phyloP scores from a whole-genome alignment of 1,140 invertebrate genomes.

The Andrena cerasifolii region DNA sequence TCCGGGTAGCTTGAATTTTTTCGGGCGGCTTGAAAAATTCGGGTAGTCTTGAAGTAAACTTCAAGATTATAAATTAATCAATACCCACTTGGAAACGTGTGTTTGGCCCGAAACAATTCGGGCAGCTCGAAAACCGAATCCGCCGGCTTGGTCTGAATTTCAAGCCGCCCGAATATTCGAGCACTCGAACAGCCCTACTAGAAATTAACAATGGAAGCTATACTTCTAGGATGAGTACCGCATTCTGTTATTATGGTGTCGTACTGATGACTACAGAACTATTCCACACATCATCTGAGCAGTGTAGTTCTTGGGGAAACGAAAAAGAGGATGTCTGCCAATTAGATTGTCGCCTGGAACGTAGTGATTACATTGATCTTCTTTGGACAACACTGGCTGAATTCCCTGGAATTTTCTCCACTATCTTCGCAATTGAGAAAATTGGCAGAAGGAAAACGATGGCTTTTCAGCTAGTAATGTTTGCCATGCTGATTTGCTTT shows the following conservation, averaged over 20 bases:
- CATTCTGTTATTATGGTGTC: conserved; percentile 98
- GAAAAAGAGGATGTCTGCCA: conserved; percentile 76
- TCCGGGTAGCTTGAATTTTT: too few species aligned
- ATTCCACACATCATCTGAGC: conserved; percentile 87
- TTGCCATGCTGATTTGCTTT: conserved; percentile 91
- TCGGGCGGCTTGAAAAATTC: too few species aligned
- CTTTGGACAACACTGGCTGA: conserved; percentile 97
- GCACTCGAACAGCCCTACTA: neutral
- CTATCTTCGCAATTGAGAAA: conserved; percentile 94
- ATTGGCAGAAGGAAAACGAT: conserved; percentile 96
- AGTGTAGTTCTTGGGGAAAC: conserved; percentile 75
- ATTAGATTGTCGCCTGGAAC: conserved; percentile 89
- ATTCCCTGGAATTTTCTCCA: conserved; percentile 97
- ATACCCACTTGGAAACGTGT: too few species aligned
- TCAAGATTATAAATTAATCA: too few species aligned
- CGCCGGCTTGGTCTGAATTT: too few species aligned
- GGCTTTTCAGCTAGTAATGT: conserved; percentile 95
- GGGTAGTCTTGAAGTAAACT: too few species aligned
- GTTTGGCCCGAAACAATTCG: too few species aligned
- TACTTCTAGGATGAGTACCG: conserved; percentile 91
- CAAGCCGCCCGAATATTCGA: too few species aligned
- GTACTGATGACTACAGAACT: conserved; percentile 97
- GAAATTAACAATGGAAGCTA: neutral
- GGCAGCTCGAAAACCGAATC: too few species aligned
- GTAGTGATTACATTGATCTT: conserved; percentile 95